phyloP scores from a whole-genome alignment of 2,113 vertebrate genomes.

The Alligator mississippiensis region DNA sequence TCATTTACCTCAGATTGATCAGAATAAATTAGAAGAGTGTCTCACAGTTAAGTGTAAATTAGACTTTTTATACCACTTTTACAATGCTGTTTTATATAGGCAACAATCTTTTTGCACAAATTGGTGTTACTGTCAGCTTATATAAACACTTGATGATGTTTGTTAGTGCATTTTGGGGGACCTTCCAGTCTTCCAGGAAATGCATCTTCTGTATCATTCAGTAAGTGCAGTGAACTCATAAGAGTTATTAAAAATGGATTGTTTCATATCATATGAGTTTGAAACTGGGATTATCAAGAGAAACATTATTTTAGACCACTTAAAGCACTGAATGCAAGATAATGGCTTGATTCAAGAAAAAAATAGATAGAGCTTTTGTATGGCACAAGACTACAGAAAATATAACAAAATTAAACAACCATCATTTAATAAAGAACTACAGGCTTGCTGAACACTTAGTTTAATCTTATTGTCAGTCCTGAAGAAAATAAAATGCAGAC shows the following conservation, averaged over 20 bases:
- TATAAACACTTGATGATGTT: constrained; percentile 2
- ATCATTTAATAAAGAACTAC: constrained; percentile 53
- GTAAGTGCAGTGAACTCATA: constrained; percentile 7
- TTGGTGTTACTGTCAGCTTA: background rate
- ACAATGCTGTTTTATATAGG: background rate
- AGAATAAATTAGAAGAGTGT: background rate
- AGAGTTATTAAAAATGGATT: constrained; percentile 38
- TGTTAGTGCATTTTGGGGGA: background rate
- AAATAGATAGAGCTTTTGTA: constrained; percentile 2
- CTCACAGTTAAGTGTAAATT: background rate
- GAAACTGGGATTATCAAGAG: constrained; percentile 43
- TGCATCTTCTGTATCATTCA: background rate
- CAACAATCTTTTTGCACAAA: background rate
- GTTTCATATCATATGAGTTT: constrained; percentile 44
- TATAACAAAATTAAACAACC: constrained; percentile 40
- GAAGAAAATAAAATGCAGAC: constrained; percentile 62
- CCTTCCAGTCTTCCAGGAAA: background rate
- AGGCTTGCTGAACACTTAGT: constrained; percentile 56
- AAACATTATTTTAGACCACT: constrained; percentile 46
- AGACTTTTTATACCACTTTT: constrained; percentile 12
- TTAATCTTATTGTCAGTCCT: constrained; percentile 64
- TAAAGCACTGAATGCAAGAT: constrained; percentile 52
- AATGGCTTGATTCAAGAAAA: constrained; percentile 35
- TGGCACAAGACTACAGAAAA: constrained; percentile 26
- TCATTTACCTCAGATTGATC: background rate